These are phyloP conservation scores for Drosophila orosa DNA, from an alignment of 1,140 invertebrate species.

Conservation along the genomic window DNA sequence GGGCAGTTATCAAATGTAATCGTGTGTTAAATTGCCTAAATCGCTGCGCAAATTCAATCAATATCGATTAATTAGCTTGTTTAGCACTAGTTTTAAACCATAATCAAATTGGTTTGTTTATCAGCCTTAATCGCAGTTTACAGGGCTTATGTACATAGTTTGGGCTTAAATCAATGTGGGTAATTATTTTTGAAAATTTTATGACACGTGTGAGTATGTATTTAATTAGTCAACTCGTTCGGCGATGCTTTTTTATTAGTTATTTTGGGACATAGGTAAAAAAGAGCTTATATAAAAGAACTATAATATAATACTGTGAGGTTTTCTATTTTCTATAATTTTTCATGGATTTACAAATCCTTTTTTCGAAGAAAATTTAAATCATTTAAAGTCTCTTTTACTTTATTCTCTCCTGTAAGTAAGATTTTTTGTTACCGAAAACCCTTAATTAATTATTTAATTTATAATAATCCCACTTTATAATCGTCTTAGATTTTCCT, in stretches of 20 bases:
- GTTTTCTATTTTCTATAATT: not conserved
- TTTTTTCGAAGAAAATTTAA: not conserved
- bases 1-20: constrained; percentile 21
- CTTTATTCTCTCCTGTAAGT: not conserved
- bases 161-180: not conserved
- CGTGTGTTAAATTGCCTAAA: constrained; percentile 14
- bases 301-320: not conserved
- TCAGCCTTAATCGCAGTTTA: constrained; percentile 12
- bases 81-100: constrained; percentile 10
- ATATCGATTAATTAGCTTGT: not conserved
- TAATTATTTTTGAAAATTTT: not conserved
- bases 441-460: not conserved
- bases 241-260: too few relatives aligned
- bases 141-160: constrained; percentile 13
- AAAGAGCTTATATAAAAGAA: not conserved
- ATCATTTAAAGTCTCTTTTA: not conserved
- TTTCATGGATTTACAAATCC: too few relatives aligned
- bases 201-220: not conserved
- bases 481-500: not conserved
- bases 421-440: not conserved
- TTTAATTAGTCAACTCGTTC: not conserved
- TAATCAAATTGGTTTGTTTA: constrained; percentile 23
- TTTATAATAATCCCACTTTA: not conserved
- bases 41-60: constrained; percentile 10
- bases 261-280: not conserved